Conservation (phyloP, 2,888 invertebrate species). For the Nomada lathburiana region DNA sequence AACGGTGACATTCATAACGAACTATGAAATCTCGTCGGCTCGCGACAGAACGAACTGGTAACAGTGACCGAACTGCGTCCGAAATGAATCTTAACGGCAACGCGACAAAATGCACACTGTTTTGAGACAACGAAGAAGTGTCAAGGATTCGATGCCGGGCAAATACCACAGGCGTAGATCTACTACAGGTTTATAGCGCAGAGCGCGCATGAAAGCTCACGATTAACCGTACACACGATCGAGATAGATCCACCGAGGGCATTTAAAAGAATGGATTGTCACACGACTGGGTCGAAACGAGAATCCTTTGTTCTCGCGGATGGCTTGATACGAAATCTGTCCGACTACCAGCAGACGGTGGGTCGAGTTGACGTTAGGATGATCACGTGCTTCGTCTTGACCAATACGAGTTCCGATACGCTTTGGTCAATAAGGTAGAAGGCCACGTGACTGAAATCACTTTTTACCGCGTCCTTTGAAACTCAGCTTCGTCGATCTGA, state of each 20-base stretch:
- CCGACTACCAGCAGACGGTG: conserved; percentile 70
- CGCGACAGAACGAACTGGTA: background rate
- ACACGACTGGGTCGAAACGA: background rate
- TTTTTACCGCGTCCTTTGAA: conserved; percentile 66
- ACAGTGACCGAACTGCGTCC: background rate
- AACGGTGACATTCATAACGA: background rate
- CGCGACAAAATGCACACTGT: conserved; percentile 7
- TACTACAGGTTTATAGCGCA: background rate
- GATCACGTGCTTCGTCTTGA: conserved; percentile 68
- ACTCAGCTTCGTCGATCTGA: conserved; percentile 33
- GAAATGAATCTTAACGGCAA: background rate
- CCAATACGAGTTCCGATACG: conserved; percentile 65
- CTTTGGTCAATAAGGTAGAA: conserved; percentile 62
- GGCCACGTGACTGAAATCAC: conserved; percentile 60
- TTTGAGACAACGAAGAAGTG: conserved; percentile 33
- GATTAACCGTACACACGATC: background rate
- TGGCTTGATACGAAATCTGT: conserved; percentile 53
- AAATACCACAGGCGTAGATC: background rate
- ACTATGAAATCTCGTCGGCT: background rate
- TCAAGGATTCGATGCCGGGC: conserved; percentile 45
- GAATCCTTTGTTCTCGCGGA: conserved; percentile 72
- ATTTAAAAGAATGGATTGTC: background rate
- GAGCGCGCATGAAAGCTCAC: background rate
- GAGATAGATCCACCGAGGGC: background rate
- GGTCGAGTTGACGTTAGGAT: conserved; percentile 61